Evolutionary conservation across 2,888 invertebrate species (phyloP), one percentile per base, ranked within the genome.

Genomic region (Idaea aversata): DNA sequence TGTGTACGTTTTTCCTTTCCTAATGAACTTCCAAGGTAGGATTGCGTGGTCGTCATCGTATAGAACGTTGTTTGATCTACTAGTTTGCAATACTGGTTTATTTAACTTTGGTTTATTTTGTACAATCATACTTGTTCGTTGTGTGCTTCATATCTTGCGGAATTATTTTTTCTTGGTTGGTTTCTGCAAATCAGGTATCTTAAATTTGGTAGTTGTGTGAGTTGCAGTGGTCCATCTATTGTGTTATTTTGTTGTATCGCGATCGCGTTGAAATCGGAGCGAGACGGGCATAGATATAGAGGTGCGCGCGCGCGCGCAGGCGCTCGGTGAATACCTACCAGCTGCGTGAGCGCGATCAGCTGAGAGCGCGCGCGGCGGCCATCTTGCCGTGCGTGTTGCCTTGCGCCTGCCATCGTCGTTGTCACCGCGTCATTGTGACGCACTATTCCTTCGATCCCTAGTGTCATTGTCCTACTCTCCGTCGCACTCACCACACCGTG

Each of bases 271-370:
- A 47, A 47, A 47, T 47, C 47, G 13, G 47, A 47, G 47, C 47
- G 47, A 47, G 47, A 47, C 47, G 47, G 47, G 47, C 47, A 47
- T 47, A 47, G 7, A 47, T 47, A 38, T 47, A 47, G 47, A 4
- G 47, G 13, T 7, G 47, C 10, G 47, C 47, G 47, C 10, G 7
- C 47, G 47, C 25, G 25, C 25, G 25, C n/a, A n/a, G 25, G 25
- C 25, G 25, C 25, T 25, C 25, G 25, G 25, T 25, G 72, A 78
- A 85, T 88, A 89, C 87, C 88, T 88, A 89, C 87, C 88, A 16
- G 85, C 79, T 86, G 88, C 85, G 89, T 88, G 86, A 84, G 90
- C 87, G 87, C 90, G 80, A 92, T 92, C 93, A 93, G 93, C 93
- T 93, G 93, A 91, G 89, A 88, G 77, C 74, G 80, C 82, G 86